Evolutionary conservation across 2,113 vertebrate species (phyloP).

Genomic region (Calidris pugnax): DNA sequence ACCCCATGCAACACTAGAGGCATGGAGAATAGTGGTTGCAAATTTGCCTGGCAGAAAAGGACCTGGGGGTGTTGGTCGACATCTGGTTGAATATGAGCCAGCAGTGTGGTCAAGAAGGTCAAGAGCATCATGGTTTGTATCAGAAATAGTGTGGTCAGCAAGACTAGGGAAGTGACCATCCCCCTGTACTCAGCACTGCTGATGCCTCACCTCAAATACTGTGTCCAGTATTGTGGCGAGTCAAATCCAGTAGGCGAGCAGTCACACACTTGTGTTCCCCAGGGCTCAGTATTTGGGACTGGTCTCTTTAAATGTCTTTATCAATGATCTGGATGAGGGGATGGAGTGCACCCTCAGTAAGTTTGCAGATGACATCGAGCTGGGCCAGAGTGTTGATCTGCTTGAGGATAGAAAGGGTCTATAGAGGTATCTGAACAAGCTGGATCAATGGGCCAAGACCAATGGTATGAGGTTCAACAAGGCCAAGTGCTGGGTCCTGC

Average conservation of each 20-base stretch:
- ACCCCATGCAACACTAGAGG: background rate
- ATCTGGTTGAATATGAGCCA: too few relatives aligned
- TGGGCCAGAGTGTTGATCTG: background rate
- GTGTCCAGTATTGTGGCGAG: too few relatives aligned
- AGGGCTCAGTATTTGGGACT: background rate
- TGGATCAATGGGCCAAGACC: background rate
- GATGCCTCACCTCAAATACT: too few relatives aligned
- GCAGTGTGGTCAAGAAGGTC: too few relatives aligned
- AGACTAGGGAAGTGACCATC: too few relatives aligned
- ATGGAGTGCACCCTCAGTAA: accelerated
- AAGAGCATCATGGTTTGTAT: too few relatives aligned
- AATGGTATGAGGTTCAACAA: background rate
- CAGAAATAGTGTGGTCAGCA: too few relatives aligned
- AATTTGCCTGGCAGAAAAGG: too few relatives aligned
- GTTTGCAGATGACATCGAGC: background rate
- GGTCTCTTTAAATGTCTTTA: background rate
- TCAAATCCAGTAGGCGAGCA: background rate
- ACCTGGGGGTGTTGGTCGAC: too few relatives aligned
- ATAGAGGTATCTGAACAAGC: background rate
- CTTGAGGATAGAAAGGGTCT: background rate
- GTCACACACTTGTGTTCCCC: background rate
- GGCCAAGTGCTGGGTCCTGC: background rate
- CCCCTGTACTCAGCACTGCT: too few relatives aligned
- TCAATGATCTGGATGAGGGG: background rate
- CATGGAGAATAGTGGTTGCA: background rate